These are phyloP conservation scores for Anguilla marmorata DNA, from an alignment of 2,797 vertebrate genomes.

Conservation along the genomic window DNA sequence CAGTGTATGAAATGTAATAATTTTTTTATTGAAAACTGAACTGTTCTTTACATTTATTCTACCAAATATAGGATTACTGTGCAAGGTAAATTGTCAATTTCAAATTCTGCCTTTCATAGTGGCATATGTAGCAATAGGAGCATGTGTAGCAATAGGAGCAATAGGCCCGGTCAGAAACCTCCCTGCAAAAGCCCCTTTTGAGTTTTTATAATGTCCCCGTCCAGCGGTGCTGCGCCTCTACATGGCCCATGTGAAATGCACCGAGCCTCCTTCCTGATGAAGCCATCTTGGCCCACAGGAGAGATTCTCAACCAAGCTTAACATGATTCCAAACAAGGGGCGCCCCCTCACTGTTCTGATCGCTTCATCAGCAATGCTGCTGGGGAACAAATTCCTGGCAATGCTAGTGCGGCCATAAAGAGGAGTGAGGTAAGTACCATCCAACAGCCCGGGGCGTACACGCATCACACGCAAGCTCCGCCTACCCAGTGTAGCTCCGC, in stretches of 20 bases:
- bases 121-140: not conserved
- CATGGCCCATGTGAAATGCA: constrained; percentile 12
- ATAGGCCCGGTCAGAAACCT: not conserved
- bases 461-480: no score
- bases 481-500: constrained; percentile 17
- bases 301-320: constrained; percentile 30
- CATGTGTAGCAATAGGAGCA: not conserved
- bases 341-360: constrained; percentile 10
- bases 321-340: constrained; percentile 16
- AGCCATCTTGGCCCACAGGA: constrained; percentile 32
- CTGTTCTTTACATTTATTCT: not conserved
- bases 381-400: not conserved
- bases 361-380: constrained; percentile 14
- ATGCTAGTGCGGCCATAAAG: not conserved
- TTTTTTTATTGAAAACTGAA: no score
- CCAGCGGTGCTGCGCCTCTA: not conserved
- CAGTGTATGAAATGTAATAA: no score
- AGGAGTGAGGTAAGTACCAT: not conserved
- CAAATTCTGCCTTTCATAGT: not conserved
- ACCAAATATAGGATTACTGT: not conserved
- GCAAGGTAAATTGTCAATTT: not conserved
- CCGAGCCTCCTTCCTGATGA: constrained; percentile 15
- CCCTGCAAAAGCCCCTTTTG: not conserved
- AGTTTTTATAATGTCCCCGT: not conserved
- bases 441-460: not conserved